Conservation (phyloP, 2,797 vertebrate genomes). For the Apodemus agrarius region DNA sequence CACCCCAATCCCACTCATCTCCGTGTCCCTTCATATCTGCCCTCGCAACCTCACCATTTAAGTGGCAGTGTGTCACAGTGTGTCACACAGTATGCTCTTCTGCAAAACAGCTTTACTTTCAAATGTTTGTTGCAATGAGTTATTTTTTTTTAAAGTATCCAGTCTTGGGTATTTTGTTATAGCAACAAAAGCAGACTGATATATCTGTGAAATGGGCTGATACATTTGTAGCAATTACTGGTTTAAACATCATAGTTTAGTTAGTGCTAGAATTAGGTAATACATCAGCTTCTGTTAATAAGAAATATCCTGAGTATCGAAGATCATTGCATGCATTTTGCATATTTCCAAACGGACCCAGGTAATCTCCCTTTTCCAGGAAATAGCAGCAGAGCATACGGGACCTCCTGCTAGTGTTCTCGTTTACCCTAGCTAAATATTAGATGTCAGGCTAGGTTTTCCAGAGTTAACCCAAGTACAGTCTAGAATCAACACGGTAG, state of each 20-base stretch:
- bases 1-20: neutral
- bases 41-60: neutral
- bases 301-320: conserved; percentile 22
- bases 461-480: conserved; percentile 50
- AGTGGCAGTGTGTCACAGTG: neutral
- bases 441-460: conserved; percentile 41
- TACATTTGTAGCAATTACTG: neutral
- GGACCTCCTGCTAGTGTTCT: neutral
- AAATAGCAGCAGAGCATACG: conserved; percentile 14
- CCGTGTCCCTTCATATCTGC: neutral
- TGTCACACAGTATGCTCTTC: neutral
- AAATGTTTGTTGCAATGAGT: neutral
- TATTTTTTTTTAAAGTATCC: neutral
- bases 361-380: neutral
- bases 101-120: neutral
- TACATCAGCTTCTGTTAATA: conserved; percentile 2
- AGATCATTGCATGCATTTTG: neutral
- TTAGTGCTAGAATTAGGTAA: conserved; percentile 19
- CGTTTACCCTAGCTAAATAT: neutral
- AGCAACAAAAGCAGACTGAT: neutral
- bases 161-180: neutral
- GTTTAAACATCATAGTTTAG: conserved; percentile 8
- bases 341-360: neutral
- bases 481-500: conserved; percentile 17
- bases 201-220: neutral